Base-by-base conservation (phyloP, 2,113 vertebrate species). In the Meriones unguiculatus region DNA sequence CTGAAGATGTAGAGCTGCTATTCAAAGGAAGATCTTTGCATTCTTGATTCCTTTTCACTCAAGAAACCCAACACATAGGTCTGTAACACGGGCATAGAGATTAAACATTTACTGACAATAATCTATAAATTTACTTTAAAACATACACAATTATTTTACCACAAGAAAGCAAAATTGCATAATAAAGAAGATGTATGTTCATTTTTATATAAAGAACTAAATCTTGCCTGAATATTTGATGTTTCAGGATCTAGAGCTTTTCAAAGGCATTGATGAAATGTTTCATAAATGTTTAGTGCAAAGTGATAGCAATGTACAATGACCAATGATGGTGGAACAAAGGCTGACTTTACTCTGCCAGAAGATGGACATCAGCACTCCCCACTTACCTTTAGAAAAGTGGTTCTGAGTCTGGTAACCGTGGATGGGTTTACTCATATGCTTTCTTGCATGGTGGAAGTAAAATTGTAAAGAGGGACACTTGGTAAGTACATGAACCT, bases 341-440 rank as follows among this genome's bases (percentile, higher is more conserved):
- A 81, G 46, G n/a, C 35, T 4, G 13, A 64, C 8, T 64, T 46
- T 17, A 38, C 30, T 2, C 82, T 87, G 81, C 65, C 41, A 69
- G 13, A 52, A 28, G 28, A 77, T 11, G 70, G 57, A 15, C 9
- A 2, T 46, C 4, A 3, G 13, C 18, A 46, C 5, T 90, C 59
- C 41, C 35, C 1, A 24, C 98, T 98, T 81, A 99, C 99, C 99
- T 99, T 99, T 6, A 99, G 98, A 98, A 99, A 99, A 0, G 99
- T 99, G 69, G 99, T 99, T 98, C 99, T 99, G 91, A 99, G 99
- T 97, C 99, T 99, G 69, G 99, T 99, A 73, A 99, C 99, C 99
- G 99, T 99, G 65, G 99, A 99, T 0, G 99, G 99, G 97, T 97
- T 99, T 12, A 99, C 99, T 96, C 99, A 98, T 97, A 99, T 99